Base-by-base conservation (phyloP, 2,797 vertebrate genomes). In the Staurois parvus region DNA sequence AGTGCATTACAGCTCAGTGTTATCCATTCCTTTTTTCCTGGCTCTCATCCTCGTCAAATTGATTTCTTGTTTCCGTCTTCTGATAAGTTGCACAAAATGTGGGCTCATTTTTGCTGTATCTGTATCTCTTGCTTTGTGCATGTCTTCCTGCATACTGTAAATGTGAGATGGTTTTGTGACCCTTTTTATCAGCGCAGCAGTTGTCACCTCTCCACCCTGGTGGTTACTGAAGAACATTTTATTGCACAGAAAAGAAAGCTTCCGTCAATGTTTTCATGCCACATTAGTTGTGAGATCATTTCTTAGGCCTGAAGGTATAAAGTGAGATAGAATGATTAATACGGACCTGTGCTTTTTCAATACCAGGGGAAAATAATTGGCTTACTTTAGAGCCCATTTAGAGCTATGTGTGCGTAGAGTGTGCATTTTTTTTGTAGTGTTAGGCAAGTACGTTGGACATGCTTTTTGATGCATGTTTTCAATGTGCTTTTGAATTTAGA, bases 61-160 rank as follows among this genome's bases (percentile, higher is more conserved):
- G 62, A 76, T 81, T 76, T 85, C 84, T 48, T 77, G 72, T 72
- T 30, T 69, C 37, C 75, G 26, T 75, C 19, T 76, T 85, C n/a
- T 52, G 64, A 73, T 59, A 59, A 52, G 40, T 67, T n/a, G 66
- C 40, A 67, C 42, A 67, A 69, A 29, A 76, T 21, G n/a, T 69
- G 11, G 28, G 40, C 9, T 56, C 30, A 29, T 69, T 76, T 76
- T 68, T 45, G 26, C 19, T 37, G 26, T 10, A 72, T 40, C 24
- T 40, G 30, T 72, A 0, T 11, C 21, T 72, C 29, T 69, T 32
- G 13, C 67, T 32, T 17, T 32, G 66, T 67, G 67, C 32, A 17
- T 69, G 67, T 69, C 7, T 19, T 69, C 29, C 48, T 64, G 59
- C 24, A 64, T 24, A n/a, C n/a, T 26, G 10, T 24, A n/a, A 52